Conservation (phyloP, 1,140 invertebrate genomes). For the Helicoverpa armigera region DNA sequence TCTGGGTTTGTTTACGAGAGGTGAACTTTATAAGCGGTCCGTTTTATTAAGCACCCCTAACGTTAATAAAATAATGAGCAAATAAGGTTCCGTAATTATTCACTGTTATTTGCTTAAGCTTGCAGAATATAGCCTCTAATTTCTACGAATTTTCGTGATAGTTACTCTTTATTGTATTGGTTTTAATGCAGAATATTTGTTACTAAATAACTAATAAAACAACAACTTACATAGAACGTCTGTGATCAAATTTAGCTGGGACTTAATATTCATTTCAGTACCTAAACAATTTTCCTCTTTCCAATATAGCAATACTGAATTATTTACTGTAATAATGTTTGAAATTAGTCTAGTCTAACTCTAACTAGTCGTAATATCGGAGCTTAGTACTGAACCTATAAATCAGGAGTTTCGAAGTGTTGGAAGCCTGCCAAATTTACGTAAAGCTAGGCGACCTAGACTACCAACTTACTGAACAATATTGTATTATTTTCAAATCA, state of each 20-base stretch:
- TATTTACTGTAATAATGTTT: too few relatives aligned
- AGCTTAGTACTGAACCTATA: constrained; percentile 19
- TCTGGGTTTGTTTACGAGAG: not conserved
- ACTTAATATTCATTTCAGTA: too few relatives aligned
- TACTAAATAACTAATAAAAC: too few relatives aligned
- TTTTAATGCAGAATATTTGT: too few relatives aligned
- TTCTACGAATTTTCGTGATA: too few relatives aligned
- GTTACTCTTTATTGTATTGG: too few relatives aligned
- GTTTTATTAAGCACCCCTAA: not conserved
- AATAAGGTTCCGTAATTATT: not conserved
- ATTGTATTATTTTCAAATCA: constrained; percentile 8
- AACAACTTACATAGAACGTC: too few relatives aligned
- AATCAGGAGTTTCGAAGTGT: constrained; percentile 35
- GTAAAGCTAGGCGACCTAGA: constrained; percentile 27
- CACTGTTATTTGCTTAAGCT: not conserved
- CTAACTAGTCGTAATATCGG: not conserved
- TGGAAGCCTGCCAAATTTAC: constrained; percentile 46
- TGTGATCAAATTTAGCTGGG: too few relatives aligned
- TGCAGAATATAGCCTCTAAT: too few relatives aligned
- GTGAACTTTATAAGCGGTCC: not conserved
- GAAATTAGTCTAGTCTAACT: not conserved
- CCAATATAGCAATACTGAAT: too few relatives aligned
- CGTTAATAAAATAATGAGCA: not conserved
- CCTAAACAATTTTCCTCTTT: too few relatives aligned
- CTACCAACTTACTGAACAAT: constrained; percentile 9